Evolutionary conservation across 2,113 vertebrate genomes (phyloP), one percentile per base, ranked within the genome.

Genomic region (Bucco capensis): DNA sequence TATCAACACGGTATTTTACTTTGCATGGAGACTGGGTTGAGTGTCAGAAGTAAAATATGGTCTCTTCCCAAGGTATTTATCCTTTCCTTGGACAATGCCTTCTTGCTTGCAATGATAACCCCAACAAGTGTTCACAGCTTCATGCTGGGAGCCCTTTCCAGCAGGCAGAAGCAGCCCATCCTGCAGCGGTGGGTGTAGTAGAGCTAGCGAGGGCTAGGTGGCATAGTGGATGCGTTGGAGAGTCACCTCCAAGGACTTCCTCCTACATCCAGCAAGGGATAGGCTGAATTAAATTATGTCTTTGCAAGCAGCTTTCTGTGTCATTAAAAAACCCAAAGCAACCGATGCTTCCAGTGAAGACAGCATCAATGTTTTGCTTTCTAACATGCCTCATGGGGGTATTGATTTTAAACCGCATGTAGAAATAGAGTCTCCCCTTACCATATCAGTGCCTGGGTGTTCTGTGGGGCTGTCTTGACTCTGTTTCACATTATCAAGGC

Each of bases 171-270:
- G 30, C 44, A 57, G 69, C 79, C 53, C 8, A 5, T 50, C 46
- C 65, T 19, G 14, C 67, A 64, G 82, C 8, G 13, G 76, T 78
- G 58, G 62, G 44, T 97, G 97, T 40, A 98, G 92, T 97, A 86
- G 95, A 85, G 30, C 27, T 53, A 69, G 50, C 3, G 96, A 97
- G 92, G 95, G 97, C 97, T 98, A 98, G 98, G 97, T 97, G 98
- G 98, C 97, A 97, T 97, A 89, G 75, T 97, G 89, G 97, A 97
- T 96, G 97, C 97, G 30, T 86, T 94, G 83, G 82, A 95, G 66
- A 93, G 88, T 92, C 88, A 96, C 94, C 90, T 97, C 90, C 87
- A 87, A 93, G 81, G 96, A 80, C 96, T 83, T 82, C 72, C 51
- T 94, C 93, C 80, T 61, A n/a, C 47, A 86, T 93, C 86, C 90